Evolutionary conservation across 2,113 vertebrate genomes (phyloP).

Genomic region (Motacilla alba): DNA sequence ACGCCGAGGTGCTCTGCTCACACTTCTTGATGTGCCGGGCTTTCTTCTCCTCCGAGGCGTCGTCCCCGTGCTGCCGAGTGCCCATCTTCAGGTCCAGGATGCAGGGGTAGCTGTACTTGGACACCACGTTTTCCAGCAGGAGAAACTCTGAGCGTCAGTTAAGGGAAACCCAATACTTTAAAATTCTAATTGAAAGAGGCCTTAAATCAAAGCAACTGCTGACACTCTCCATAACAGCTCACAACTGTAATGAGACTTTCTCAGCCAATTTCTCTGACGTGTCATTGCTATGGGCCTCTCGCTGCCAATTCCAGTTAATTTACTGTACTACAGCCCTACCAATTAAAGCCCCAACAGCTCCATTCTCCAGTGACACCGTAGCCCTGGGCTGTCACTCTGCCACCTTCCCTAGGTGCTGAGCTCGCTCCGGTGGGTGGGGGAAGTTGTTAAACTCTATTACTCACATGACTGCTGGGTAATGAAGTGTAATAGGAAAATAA

Average conservation of each 20-base stretch:
- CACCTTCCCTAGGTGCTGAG: background rate
- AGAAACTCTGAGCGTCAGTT: slow-evolving; percentile 66
- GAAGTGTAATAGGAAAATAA: slow-evolving; percentile 41
- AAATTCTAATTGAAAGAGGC: background rate
- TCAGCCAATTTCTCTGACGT: background rate
- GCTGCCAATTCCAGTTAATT: slow-evolving; percentile 50
- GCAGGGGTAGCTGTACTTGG: slow-evolving; percentile 72
- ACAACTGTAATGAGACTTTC: slow-evolving; percentile 39
- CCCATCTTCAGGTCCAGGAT: slow-evolving; percentile 83
- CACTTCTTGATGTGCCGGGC: slow-evolving; percentile 77
- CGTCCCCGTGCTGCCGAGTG: slow-evolving; percentile 76
- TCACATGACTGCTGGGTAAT: slow-evolving; percentile 37
- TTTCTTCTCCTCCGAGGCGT: slow-evolving; percentile 78
- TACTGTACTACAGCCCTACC: slow-evolving; percentile 27
- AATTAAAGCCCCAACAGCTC: slow-evolving; percentile 42
- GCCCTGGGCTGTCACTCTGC: slow-evolving; percentile 34
- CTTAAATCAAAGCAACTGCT: slow-evolving; percentile 41
- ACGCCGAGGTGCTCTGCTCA: slow-evolving; percentile 74
- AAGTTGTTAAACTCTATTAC: slow-evolving; percentile 1
- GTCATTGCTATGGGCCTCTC: slow-evolving; percentile 29
- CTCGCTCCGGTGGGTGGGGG: background rate
- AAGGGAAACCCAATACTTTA: slow-evolving; percentile 29
- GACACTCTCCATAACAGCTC: background rate
- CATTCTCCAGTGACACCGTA: background rate
- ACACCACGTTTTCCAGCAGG: slow-evolving; percentile 78